Evolutionary conservation across 2,888 invertebrate genomes (phyloP).

Genomic region (Myopa testacea): DNA sequence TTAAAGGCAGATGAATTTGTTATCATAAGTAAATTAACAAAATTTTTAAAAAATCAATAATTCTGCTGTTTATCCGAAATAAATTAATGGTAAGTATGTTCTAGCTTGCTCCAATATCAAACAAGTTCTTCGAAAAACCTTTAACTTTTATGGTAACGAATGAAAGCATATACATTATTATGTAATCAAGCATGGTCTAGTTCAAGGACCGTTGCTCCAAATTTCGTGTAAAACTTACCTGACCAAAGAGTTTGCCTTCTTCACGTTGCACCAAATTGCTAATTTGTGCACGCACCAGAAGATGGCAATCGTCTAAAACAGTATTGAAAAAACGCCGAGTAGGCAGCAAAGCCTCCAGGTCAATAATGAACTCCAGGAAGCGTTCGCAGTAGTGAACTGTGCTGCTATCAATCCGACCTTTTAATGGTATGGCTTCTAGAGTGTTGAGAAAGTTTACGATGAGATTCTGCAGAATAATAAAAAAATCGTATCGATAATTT

Average conservation of each 20-base stretch:
- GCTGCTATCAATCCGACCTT: constrained; percentile 73
- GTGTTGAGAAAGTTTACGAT: constrained; percentile 89
- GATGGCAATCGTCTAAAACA: constrained; percentile 93
- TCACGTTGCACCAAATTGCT: constrained; percentile 78
- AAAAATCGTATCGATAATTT: not conserved
- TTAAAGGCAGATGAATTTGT: constrained; percentile 26
- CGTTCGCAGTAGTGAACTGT: constrained; percentile 88
- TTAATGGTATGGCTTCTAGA: constrained; percentile 79
- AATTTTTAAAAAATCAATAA: no score
- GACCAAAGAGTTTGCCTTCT: constrained; percentile 91
- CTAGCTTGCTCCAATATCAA: no score
- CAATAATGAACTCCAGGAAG: constrained; percentile 95
- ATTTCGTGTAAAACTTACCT: constrained; percentile 74
- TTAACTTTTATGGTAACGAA: no score
- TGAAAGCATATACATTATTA: no score
- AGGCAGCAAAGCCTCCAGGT: constrained; percentile 93
- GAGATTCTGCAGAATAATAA: constrained; percentile 67
- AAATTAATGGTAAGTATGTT: no score
- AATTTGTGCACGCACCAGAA: constrained; percentile 89
- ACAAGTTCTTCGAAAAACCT: no score
- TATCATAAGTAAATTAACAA: not conserved
- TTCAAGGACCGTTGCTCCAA: no score
- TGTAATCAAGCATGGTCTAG: no score
- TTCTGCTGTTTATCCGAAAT: no score
- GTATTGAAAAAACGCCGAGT: constrained; percentile 97